These are phyloP conservation scores for Mechanitis messenoides DNA, from an alignment of 2,888 invertebrate genomes.

Conservation along the genomic window DNA sequence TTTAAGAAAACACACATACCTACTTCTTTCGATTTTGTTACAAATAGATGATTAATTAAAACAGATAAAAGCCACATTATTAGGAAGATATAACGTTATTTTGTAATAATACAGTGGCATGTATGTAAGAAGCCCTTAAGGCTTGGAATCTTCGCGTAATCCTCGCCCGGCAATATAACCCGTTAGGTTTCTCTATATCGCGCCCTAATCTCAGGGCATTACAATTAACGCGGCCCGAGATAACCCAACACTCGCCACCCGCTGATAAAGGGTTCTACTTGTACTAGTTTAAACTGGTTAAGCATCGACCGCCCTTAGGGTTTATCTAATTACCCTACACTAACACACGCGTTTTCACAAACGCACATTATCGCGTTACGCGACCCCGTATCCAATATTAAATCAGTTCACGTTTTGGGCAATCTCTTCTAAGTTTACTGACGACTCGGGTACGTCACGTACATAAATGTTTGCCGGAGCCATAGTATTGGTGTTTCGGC, in stretches of 20 bases:
- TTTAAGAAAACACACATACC: no score
- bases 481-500: constrained; percentile 52
- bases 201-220: constrained; percentile 69
- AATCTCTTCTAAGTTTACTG: constrained; percentile 43
- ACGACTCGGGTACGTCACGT: constrained; percentile 56
- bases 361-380: constrained; percentile 40
- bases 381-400: constrained; percentile 36
- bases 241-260: constrained; percentile 75
- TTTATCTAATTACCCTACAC: constrained; percentile 73
- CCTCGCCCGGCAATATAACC: constrained; percentile 34
- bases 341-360: constrained; percentile 43
- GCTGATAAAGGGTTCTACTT: constrained; percentile 68
- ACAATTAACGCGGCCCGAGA: constrained; percentile 74
- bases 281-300: constrained; percentile 73
- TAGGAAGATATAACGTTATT: background rate
- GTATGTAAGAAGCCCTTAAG: constrained; percentile 16
- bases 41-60: no score
- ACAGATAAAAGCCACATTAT: no score
- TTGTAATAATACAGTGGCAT: constrained; percentile 5
- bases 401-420: constrained; percentile 50
- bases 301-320: constrained; percentile 69
- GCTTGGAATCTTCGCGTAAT: constrained; percentile 39
- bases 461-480: constrained; percentile 61
- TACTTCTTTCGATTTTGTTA: no score
- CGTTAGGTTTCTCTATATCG: constrained; percentile 55